Base-by-base conservation (phyloP, 1,140 invertebrate genomes). In the Sarcophaga bullata region DNA sequence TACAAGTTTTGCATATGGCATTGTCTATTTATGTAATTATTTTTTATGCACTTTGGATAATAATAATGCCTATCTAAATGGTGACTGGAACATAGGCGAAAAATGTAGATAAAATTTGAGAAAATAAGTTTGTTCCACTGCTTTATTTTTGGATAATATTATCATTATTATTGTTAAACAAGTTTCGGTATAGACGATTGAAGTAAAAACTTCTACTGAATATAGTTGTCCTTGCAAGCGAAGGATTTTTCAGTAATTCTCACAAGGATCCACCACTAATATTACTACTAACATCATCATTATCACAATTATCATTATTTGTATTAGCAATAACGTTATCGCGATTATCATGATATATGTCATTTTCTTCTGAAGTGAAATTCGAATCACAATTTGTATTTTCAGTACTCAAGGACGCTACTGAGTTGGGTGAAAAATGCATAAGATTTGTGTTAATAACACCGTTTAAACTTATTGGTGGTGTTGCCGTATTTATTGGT, bases 371-470 rank as follows among this genome's bases (percentile, higher is more conserved):
- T 68, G 62, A 25, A 19, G 9, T 52, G 50, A 52, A 10, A 37
- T 37, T 37, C 25, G 25, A 37, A 37, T 37, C 25, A 37, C 25
- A 4, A 37, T 37, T 37, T 37, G 13, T 52, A 52, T 52, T 52
- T 52, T 9, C 13, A 13, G n/a, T 68, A 0, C 6, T 68, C 8
- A 25, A n/a, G 25, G 8, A 5, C 19, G 15, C 13, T 76, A 48
- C 37, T 17, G 47, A 54, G 15, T 19, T 82, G 10, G 49, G 73
- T 17, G 94, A 94, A 91, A 95, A 95, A 87, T 95, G 94, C 91
- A 95, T 92, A 86, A 94, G 91, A 87, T 94, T 94, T 86, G 95
- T 95, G 76, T 94, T 93, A 83, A 93, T 92, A 17, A 86, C 94
- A 25, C 94, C 92, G 75, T 92, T 93, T n/a, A 89, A 93, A 93